phyloP scores from a whole-genome alignment of 2,797 vertebrate genomes.

The Sarcoramphus papa region DNA sequence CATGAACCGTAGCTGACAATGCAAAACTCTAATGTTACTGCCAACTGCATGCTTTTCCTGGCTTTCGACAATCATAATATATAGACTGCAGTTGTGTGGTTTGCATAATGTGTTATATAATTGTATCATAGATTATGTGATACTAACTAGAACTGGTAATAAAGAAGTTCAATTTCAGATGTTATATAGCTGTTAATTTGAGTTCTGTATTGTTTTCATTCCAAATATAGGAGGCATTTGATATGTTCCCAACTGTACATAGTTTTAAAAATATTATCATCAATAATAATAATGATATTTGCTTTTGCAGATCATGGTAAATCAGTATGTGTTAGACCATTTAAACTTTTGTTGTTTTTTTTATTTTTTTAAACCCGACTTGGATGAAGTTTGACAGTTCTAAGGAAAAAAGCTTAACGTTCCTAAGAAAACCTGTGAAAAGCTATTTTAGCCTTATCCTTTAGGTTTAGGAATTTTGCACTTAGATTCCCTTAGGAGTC shows the following conservation, averaged over 20 bases:
- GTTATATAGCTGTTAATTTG: not conserved
- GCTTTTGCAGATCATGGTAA: not conserved
- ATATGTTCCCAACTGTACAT: not conserved
- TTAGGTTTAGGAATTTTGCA: not conserved
- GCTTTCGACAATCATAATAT: not conserved
- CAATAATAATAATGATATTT: not conserved
- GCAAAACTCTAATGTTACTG: not conserved
- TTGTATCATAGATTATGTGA: not conserved
- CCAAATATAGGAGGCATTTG: not conserved
- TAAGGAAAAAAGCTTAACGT: not conserved
- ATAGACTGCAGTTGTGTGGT: not conserved
- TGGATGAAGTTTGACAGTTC: not conserved
- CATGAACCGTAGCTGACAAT: not conserved
- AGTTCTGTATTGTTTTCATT: not conserved
- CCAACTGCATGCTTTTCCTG: not conserved
- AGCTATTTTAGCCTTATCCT: not conserved
- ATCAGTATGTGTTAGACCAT: not conserved
- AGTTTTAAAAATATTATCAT: not conserved
- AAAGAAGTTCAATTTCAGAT: not conserved
- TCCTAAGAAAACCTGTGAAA: not conserved
- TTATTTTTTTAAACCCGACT: not conserved
- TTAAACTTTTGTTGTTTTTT: not conserved
- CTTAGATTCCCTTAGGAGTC: not conserved
- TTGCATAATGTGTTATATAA: not conserved
- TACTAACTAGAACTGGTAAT: not conserved